phyloP scores from a whole-genome alignment of 2,888 invertebrate genomes.

The Hemaris fuciformis region DNA sequence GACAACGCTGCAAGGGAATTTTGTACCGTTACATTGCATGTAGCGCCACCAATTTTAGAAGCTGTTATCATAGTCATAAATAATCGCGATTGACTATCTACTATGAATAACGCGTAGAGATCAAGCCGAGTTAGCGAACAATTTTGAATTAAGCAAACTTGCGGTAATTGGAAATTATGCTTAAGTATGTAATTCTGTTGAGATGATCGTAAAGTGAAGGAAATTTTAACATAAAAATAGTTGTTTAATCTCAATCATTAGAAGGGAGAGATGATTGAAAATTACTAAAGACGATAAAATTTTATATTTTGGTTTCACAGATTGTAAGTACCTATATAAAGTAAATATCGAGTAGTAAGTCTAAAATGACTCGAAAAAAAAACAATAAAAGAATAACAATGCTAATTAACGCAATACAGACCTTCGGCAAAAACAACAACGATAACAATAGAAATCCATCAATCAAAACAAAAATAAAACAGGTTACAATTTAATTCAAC shows the following conservation, averaged over 20 bases:
- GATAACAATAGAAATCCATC: not conserved
- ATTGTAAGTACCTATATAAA: too few species aligned
- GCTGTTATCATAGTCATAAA: constrained; percentile 47
- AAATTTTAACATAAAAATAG: not conserved
- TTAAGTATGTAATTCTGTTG: constrained; percentile 1
- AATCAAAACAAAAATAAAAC: not conserved
- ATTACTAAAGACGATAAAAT: too few species aligned
- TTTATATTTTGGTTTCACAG: too few species aligned
- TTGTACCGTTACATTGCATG: constrained; percentile 61
- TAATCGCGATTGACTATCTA: constrained; percentile 39
- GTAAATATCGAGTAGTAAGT: too few species aligned
- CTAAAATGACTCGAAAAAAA: too few species aligned
- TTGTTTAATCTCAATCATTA: too few species aligned
- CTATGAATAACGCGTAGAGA: constrained; percentile 33
- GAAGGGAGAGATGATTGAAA: too few species aligned
- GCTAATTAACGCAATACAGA: not conserved
- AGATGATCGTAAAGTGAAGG: not conserved
- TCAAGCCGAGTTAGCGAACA: not conserved
- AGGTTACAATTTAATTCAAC: not conserved
- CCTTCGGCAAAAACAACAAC: not conserved
- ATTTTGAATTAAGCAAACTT: not conserved
- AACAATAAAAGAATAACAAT: not conserved
- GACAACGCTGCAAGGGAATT: constrained; percentile 58
- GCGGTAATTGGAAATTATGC: constrained; percentile 13
- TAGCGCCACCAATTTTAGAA: constrained; percentile 43